Percentiles rank a stretch among this genome's conserved stretches.
Conservation (phyloP, 2,888 invertebrate species). For the Hemaris fuciformis region DNA sequence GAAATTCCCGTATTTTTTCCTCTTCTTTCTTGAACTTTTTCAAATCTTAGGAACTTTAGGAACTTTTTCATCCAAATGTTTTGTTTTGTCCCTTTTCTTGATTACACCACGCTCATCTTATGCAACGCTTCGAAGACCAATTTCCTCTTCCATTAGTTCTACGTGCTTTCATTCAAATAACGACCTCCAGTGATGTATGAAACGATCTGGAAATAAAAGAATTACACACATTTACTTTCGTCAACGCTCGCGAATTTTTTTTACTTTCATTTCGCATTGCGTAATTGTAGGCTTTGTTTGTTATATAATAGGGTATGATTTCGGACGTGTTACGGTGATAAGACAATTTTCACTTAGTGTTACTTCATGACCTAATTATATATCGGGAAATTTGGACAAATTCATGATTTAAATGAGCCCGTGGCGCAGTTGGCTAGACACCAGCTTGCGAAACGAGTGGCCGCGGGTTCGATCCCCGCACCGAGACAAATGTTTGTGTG, state of each 20-base stretch:
- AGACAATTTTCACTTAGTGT: slow-evolving; percentile 18
- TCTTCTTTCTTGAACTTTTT: too few species aligned
- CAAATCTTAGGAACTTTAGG: too few species aligned
- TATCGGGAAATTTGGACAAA: too few species aligned
- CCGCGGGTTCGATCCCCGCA: too few species aligned
- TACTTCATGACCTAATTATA: too few species aligned
- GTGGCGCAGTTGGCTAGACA: too few species aligned
- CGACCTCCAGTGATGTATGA: slow-evolving; percentile 32
- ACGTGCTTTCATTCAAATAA: slow-evolving; percentile 19
- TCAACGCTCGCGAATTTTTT: background rate
- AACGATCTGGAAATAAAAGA: slow-evolving; percentile 46
- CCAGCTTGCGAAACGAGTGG: too few species aligned
- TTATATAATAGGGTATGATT: slow-evolving; percentile 11
- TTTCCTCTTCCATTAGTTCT: slow-evolving; percentile 7
- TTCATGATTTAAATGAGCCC: too few species aligned
- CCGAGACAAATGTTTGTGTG: too few species aligned
- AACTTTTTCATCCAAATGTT: background rate
- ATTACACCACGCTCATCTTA: background rate
- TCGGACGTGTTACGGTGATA: slow-evolving; percentile 15
- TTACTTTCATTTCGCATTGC: background rate
- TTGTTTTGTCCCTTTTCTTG: background rate
- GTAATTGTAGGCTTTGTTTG: background rate
- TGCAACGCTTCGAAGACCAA: background rate
- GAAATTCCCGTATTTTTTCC: too few species aligned
- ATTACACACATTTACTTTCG: slow-evolving; percentile 34